These are phyloP conservation scores for Helicorthomorpha holstii DNA, from an alignment of 1,140 invertebrate genomes.

Conservation along the genomic window DNA sequence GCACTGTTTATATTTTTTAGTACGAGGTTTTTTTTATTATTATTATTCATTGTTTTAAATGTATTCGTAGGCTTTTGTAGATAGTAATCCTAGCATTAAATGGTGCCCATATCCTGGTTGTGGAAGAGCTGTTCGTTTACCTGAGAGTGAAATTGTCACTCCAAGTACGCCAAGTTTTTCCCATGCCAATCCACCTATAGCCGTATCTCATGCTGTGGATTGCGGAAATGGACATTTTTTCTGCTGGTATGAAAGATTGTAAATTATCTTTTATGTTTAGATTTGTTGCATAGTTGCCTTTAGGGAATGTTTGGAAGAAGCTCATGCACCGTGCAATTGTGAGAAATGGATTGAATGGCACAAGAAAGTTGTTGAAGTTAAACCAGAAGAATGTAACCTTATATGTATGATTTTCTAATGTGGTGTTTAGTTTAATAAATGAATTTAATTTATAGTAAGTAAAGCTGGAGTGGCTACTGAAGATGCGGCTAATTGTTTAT, in stretches of 20 bases:
- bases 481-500: conserved; percentile 48
- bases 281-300: not conserved
- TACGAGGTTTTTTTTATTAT: not conserved
- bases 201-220: conserved; percentile 47
- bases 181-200: conserved; percentile 15
- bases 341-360: conserved; percentile 47
- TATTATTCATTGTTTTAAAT: conserved; percentile 6
- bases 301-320: conserved; percentile 43
- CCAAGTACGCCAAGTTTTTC: conserved; percentile 3
- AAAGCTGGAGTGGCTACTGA: conserved; percentile 40
- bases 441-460: conserved; percentile 21
- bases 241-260: conserved; percentile 38
- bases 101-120: conserved; percentile 55
- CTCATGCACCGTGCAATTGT: conserved; percentile 50
- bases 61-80: conserved; percentile 44
- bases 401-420: not conserved
- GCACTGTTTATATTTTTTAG: not conserved
- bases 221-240: conserved; percentile 55
- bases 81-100: conserved; percentile 50
- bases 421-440: not conserved
- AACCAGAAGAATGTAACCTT: conserved; percentile 36
- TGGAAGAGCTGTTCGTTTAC: conserved; percentile 44
- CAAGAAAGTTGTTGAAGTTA: conserved; percentile 41
- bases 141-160: conserved; percentile 32
- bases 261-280: not conserved